phyloP scores from a whole-genome alignment of 2,113 vertebrate species.

The Atrichornis clamosus region DNA sequence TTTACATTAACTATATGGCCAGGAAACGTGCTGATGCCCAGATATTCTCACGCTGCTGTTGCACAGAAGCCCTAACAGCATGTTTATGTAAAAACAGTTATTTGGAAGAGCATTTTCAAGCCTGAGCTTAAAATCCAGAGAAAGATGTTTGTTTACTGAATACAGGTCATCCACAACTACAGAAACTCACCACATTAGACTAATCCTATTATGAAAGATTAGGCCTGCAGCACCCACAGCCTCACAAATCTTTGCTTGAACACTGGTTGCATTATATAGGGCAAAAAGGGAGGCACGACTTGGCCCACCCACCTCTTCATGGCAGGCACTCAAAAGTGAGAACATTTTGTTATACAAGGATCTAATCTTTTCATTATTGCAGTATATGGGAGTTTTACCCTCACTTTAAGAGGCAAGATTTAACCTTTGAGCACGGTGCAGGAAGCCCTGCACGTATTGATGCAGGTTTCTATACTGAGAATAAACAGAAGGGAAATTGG shows the following conservation, averaged over 20 bases:
- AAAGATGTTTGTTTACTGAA: conserved; percentile 54
- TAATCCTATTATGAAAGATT: conserved; percentile 69
- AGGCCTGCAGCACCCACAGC: neutral
- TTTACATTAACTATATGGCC: neutral
- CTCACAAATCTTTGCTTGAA: conserved; percentile 28
- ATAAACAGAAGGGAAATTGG: neutral
- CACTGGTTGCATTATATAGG: conserved; percentile 12
- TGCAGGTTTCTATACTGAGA: neutral
- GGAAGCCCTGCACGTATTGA: neutral
- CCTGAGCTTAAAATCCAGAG: conserved; percentile 50
- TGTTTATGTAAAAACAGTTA: neutral
- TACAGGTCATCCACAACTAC: conserved; percentile 23
- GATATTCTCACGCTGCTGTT: neutral
- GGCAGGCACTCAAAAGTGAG: neutral
- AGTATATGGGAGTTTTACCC: neutral
- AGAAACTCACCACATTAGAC: conserved; percentile 48
- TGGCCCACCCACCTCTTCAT: neutral
- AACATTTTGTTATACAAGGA: neutral
- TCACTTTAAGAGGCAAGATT: neutral
- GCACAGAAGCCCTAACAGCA: neutral
- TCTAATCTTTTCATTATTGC: neutral
- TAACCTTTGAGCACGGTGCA: neutral
- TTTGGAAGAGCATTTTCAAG: neutral
- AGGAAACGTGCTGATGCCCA: neutral
- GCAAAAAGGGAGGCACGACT: neutral